Evolutionary conservation across 2,113 vertebrate genomes (phyloP).

Genomic region (Apaloderma vittatum): DNA sequence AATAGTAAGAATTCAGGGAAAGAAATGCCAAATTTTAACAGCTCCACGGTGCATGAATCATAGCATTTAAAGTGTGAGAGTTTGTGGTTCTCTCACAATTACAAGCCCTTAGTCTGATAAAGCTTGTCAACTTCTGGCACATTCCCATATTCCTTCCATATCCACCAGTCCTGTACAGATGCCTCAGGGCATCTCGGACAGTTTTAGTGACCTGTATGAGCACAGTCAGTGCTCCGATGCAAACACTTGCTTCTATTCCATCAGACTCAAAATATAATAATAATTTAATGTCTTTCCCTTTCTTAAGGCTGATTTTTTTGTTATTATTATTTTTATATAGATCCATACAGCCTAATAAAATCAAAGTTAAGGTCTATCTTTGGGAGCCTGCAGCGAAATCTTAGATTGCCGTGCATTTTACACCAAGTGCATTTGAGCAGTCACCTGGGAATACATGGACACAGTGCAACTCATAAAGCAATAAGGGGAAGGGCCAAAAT

Average conservation of each 20-base stretch:
- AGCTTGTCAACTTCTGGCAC: not conserved
- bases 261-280: not conserved
- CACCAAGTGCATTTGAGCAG: not conserved
- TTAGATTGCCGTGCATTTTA: not conserved
- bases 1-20: not conserved
- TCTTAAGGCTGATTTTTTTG: not conserved
- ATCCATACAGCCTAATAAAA: not conserved
- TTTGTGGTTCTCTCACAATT: not conserved
- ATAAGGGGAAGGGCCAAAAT: not conserved
- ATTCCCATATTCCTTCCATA: not conserved
- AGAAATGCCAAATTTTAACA: not conserved
- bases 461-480: constrained; percentile 24
- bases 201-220: not conserved
- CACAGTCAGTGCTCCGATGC: not conserved
- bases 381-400: not conserved
- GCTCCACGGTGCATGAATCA: not conserved
- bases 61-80: not conserved
- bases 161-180: not conserved
- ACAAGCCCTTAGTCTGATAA: not conserved
- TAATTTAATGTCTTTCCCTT: not conserved
- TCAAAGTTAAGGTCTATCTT: not conserved
- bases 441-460: constrained; percentile 4
- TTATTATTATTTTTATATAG: not conserved
- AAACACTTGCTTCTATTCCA: not conserved
- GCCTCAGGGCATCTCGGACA: not conserved